A percentile compares a stretch with the other conserved stretches of the same genome.
Evolutionary conservation across 2,113 vertebrate species (phyloP).

Genomic region (Platichthys flesus): DNA sequence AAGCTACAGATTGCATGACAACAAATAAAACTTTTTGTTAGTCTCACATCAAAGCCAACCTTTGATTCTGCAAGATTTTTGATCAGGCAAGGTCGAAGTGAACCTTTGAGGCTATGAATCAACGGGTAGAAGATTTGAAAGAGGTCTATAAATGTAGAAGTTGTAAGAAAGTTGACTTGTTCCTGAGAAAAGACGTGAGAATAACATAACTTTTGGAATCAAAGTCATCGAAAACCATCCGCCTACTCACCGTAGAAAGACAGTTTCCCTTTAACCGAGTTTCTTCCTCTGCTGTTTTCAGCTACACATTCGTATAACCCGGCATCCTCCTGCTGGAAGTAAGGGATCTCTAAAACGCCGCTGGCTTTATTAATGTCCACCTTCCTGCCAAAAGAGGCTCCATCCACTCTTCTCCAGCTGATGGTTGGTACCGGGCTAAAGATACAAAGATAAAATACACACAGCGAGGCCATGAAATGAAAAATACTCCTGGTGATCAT

Average conservation of each 20-base stretch:
- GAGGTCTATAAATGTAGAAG: conserved; percentile 38
- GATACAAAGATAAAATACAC: conserved; percentile 5
- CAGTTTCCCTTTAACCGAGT: conserved; percentile 90
- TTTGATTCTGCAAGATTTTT: conserved; percentile 36
- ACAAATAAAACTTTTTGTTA: conserved; percentile 64
- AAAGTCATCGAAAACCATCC: conserved; percentile 39
- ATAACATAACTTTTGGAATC: conserved; percentile 35
- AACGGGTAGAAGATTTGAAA: conserved; percentile 4
- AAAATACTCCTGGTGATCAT: conserved; percentile 7
- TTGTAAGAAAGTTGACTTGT: conserved; percentile 10
- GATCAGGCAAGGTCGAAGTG: conserved; percentile 15
- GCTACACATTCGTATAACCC: conserved; percentile 91
- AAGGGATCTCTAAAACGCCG: conserved; percentile 92
- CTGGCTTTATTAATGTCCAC: conserved; percentile 88
- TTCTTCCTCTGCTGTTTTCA: conserved; percentile 91
- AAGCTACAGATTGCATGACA: conserved; percentile 66
- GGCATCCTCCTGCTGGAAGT: conserved; percentile 93
- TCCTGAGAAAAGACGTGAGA: conserved; percentile 20
- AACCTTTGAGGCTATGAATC: conserved; percentile 31
- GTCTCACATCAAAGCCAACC: conserved; percentile 25
- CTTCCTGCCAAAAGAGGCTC: conserved; percentile 87
- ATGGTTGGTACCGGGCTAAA: conserved; percentile 90
- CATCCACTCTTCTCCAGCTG: conserved; percentile 90
- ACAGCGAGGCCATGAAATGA: conserved; percentile 9
- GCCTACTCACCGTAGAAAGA: conserved; percentile 90